A percentile compares a stretch with the other conserved stretches of the same genome.
Conservation (phyloP, 2,113 vertebrate genomes). For the Ciconia boyciana region DNA sequence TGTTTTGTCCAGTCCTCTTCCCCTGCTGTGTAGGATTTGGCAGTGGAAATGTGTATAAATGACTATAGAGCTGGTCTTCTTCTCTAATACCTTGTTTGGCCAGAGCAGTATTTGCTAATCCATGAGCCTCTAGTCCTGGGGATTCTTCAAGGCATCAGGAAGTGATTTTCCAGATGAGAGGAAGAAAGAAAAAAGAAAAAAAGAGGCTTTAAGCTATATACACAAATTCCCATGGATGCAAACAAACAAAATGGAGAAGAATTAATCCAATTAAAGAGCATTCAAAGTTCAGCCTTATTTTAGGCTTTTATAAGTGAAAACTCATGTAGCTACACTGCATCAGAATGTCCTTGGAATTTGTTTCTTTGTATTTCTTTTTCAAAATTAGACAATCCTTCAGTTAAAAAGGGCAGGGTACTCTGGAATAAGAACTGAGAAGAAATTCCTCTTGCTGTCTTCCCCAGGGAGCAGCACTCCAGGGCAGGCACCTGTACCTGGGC, state of each 20-base stretch:
- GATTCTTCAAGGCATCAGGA: not conserved
- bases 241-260: not conserved
- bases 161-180: slow-evolving; percentile 32
- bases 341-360: not conserved
- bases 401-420: not conserved
- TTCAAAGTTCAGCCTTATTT: not conserved
- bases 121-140: not conserved
- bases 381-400: not conserved
- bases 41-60: not conserved
- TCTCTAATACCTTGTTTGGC: not conserved
- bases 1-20: not conserved
- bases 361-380: not conserved
- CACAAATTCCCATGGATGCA: not conserved
- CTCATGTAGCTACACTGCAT: not conserved
- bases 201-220: not conserved
- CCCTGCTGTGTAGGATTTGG: not conserved
- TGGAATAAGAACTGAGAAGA: not conserved
- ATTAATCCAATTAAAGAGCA: not conserved
- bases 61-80: not conserved
- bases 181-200: not conserved
- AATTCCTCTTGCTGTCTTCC: not conserved
- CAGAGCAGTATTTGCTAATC: not conserved
- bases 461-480: not conserved
- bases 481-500: fast-evolving
- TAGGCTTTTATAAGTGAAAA: not conserved